Conservation (phyloP, 1,140 invertebrate genomes). For the Drosophila watanabei region DNA sequence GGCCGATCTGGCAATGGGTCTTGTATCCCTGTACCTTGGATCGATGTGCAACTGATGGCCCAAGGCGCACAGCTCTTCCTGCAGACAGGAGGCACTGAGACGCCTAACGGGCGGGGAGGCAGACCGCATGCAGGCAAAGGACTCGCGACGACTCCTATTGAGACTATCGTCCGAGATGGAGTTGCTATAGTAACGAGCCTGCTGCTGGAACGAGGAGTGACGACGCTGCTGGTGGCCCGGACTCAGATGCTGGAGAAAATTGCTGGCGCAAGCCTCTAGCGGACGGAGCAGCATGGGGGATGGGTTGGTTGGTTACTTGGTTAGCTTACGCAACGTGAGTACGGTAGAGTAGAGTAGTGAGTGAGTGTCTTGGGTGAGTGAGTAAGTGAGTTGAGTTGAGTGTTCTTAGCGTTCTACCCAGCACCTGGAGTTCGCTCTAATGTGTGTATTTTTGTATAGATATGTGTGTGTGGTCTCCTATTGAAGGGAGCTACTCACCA, state of each 20-base stretch:
- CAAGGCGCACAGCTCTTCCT: conserved; percentile 79
- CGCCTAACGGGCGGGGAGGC: conserved; percentile 74
- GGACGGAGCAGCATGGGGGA: conserved; percentile 45
- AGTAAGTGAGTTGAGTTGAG: conserved; percentile 32
- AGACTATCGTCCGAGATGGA: conserved; percentile 82
- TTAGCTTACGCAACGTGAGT: conserved; percentile 68
- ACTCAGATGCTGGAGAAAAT: conserved; percentile 49
- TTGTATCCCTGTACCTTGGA: conserved; percentile 80
- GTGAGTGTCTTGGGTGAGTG: conserved; percentile 33
- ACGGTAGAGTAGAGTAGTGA: conserved; percentile 22
- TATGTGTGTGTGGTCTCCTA: conserved; percentile 28
- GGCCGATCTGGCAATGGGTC: conserved; percentile 79
- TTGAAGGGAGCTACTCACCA: conserved; percentile 87
- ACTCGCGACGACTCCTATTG: conserved; percentile 80
- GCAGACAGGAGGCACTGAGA: conserved; percentile 79
- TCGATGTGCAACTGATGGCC: conserved; percentile 83
- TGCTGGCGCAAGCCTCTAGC: conserved; percentile 52
- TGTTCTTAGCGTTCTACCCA: conserved; percentile 69
- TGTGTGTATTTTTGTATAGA: conserved; percentile 45
- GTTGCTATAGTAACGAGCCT: conserved; percentile 68
- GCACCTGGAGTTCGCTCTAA: conserved; percentile 54
- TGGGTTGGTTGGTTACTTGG: conserved; percentile 53
- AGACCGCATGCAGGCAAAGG: conserved; percentile 74
- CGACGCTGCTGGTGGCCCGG: conserved; percentile 68
- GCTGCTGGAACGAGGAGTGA: conserved; percentile 70